Evolutionary conservation across 1,140 invertebrate species (phyloP).

Genomic region (Phymorhynchus buccinoides): DNA sequence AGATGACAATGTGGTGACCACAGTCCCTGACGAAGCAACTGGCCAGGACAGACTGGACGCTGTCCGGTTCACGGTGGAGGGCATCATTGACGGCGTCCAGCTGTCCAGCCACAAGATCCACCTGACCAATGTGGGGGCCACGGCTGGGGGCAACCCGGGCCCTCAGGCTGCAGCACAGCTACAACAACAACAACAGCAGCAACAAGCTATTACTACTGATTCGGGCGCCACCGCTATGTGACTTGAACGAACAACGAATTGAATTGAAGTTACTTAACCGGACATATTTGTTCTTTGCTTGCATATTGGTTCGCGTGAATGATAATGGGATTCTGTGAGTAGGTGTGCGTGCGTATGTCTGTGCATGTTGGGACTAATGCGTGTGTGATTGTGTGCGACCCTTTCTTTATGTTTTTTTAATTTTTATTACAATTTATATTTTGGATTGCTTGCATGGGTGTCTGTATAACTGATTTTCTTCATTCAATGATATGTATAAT

Average conservation of each 20-base stretch:
- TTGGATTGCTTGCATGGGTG: not conserved
- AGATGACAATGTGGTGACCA: not conserved
- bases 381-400: too few relatives aligned
- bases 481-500: not conserved
- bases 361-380: too few relatives aligned
- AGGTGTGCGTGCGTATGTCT: too few relatives aligned
- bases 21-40: not conserved
- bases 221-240: not conserved
- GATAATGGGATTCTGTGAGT: too few relatives aligned
- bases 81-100: constrained; percentile 35
- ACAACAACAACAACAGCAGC: not conserved
- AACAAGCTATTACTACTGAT: not conserved
- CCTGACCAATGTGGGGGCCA: not conserved
- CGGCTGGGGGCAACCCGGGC: too few relatives aligned
- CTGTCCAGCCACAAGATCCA: constrained; percentile 36
- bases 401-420: too few relatives aligned
- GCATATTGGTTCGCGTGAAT: not conserved
- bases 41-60: constrained; percentile 3
- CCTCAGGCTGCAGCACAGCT: not conserved
- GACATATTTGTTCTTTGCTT: too few relatives aligned
- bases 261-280: too few relatives aligned
- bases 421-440: not conserved
- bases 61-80: constrained; percentile 19
- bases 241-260: not conserved
- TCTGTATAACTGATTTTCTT: not conserved